Evolutionary conservation across 2,113 vertebrate genomes (phyloP), one percentile per base, ranked within the genome.

Genomic region (Rana temporaria): DNA sequence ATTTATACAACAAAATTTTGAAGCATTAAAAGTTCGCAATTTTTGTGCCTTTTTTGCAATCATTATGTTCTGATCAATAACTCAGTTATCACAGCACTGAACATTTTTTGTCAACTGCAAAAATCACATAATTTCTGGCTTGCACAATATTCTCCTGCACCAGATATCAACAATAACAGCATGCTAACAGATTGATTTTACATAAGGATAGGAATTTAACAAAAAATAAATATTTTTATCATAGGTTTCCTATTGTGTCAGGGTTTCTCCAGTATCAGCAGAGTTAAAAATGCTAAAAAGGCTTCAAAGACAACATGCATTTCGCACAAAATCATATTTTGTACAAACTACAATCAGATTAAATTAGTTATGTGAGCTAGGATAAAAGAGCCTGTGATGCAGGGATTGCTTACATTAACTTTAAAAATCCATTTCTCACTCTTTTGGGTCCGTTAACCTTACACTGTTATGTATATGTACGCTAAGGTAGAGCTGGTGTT

Each of bases 381-480:
- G 3, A 17, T 34, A 32, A 59, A 59, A 32, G 53, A 72, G 16
- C 7, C 16, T 30, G 8, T 12, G 52, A 11, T 56, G 20, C 11
- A 20, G 24, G 20, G 19, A 34, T 57, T 57, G 17, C 42, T 59
- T 14, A 56, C 70, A 60, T 60, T 60, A 74, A 20, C 16, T 38
- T 38, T 26, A n/a, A 12, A 42, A 22, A 20, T 62, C 19, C 38
- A 4, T 42, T 42, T 20, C 19, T 75, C n/a, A 57, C 32, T 22
- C 32, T 22, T 75, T 75, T 15, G 20, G 56, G 19, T 34, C 20
- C 42, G 24, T 56, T 38, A 38, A 42, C 32, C 32, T 24, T 71
- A 20, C 42, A 38, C 7, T 57, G 26, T 42, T 42, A 65, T 34
- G 22, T 67, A 74, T 79, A 57, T 79, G 48, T 68, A 18, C 6